phyloP scores from a whole-genome alignment of 1,140 invertebrate genomes.

The Chironomus tepperi region DNA sequence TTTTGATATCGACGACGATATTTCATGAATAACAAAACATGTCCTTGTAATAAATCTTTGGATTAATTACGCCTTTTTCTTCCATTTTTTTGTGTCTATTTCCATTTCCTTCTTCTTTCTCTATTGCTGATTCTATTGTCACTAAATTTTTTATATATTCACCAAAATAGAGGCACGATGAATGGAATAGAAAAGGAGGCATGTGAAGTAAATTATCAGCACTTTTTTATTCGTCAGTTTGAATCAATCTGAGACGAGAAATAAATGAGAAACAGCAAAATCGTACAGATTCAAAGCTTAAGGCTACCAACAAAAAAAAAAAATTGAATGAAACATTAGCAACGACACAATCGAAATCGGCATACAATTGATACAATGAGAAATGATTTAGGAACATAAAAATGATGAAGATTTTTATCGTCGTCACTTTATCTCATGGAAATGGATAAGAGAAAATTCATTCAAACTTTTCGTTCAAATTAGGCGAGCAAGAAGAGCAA shows the following conservation, averaged over 20 bases:
- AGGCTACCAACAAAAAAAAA: no score
- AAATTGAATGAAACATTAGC: neutral
- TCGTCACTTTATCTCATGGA: no score
- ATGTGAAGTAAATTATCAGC: neutral
- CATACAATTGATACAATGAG: neutral
- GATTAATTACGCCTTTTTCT: constrained; percentile 13
- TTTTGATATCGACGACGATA: constrained; percentile 2
- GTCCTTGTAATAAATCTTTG: constrained; percentile 2
- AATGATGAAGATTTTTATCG: neutral
- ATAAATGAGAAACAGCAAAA: neutral
- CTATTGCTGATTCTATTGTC: neutral
- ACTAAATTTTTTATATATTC: no score
- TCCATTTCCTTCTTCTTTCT: neutral
- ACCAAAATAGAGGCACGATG: no score
- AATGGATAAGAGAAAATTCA: neutral
- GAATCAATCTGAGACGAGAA: neutral
- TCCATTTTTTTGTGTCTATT: neutral
- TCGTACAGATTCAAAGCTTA: no score
- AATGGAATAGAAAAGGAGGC: neutral
- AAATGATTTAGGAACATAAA: neutral
- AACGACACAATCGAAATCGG: neutral
- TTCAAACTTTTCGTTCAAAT: neutral
- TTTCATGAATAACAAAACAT: constrained; percentile 14
- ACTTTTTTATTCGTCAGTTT: neutral
- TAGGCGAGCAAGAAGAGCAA: neutral